Conservation (phyloP, 2,797 vertebrate genomes). For the Clangula hyemalis region DNA sequence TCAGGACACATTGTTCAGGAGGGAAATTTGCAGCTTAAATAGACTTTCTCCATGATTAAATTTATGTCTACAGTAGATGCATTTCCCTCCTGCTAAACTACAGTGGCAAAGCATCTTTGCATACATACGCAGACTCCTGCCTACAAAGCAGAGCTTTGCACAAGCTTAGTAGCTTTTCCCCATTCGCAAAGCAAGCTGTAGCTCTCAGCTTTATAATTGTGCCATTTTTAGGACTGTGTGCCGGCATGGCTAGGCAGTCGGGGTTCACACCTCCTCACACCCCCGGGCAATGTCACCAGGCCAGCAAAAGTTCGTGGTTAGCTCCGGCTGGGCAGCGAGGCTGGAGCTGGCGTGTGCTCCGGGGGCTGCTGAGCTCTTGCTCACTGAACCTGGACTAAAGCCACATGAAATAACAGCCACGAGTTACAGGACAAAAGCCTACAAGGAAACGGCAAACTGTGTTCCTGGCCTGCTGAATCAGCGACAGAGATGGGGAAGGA, state of each 20-base stretch:
- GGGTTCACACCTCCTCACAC: constrained; percentile 18
- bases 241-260: constrained; percentile 7
- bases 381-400: background rate
- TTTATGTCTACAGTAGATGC: background rate
- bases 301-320: background rate
- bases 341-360: background rate
- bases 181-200: constrained; percentile 19
- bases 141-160: constrained; percentile 39
- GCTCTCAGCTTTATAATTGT: background rate
- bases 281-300: background rate
- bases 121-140: background rate
- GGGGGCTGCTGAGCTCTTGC: background rate
- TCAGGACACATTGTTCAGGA: background rate
- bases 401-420: background rate
- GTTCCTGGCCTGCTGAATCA: constrained; percentile 34
- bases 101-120: background rate
- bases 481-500: background rate
- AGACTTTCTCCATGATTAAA: background rate
- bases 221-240: background rate
- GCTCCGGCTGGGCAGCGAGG: background rate
- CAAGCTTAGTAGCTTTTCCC: background rate
- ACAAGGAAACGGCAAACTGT: background rate
- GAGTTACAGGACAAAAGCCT: background rate
- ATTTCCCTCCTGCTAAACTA: background rate
- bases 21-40: background rate